Base-by-base conservation (phyloP, 2,888 invertebrate species). In the Ormyrus thymus region DNA sequence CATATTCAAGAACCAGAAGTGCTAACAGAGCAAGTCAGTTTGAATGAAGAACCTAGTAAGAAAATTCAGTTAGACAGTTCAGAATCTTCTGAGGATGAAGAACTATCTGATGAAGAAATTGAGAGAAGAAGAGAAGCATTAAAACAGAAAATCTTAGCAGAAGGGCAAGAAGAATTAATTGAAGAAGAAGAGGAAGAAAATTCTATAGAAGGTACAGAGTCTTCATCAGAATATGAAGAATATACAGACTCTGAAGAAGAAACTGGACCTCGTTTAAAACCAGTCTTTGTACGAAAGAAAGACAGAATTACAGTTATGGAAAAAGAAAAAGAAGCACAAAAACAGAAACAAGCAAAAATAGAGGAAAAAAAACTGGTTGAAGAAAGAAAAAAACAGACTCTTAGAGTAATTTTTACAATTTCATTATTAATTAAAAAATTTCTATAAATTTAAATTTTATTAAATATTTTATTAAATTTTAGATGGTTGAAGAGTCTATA, bases 271-370 rank as follows among this genome's bases (percentile, higher is more conserved):
- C 92, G 98, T 76, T 92, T 98, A 8, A 98, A 98, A 87, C 98
- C 98, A 0, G 96, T 98, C 0, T 98, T 98, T 91, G 97, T 98
- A 0, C 92, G 96, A 81, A 98, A 97, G 84, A 94, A 95, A 78
- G 98, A 99, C 86, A 93, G 99, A 77, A 95, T 99, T 83, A 99
- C 99, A 0, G 95, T 99, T 15, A 96, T 97, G 84, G 99, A 99
- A 89, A 95, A 96, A 84, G 98, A 99, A 86, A 95, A 96, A 66
- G 97, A 98, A 90, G 94, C 94, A 13, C 93, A 94, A 82, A 95
- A 95, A 83, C 94, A 96, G 86, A 96, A 96, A 86, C 96, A 97
- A 88, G 91, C 94, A 73, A 97, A 98, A 90, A 88, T 93, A 0
- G 98, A 98, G 86, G 93, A 95, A 0, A 94, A 95, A 84, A 95